These are phyloP conservation scores for Lithobates pipiens DNA, from an alignment of 2,797 vertebrate species.

Conservation along the genomic window DNA sequence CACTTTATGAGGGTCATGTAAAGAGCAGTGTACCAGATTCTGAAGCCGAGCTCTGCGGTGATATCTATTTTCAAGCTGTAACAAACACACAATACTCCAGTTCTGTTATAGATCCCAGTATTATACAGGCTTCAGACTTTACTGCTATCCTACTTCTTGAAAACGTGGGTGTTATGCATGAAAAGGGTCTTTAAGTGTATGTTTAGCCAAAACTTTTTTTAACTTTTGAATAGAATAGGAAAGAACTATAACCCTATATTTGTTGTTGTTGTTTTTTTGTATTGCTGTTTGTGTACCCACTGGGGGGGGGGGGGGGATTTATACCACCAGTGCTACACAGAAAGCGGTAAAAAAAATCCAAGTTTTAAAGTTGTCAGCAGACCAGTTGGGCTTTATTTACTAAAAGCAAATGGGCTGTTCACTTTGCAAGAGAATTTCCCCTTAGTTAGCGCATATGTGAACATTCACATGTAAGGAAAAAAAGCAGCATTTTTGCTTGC, in stretches of 20 bases:
- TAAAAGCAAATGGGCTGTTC: too few relatives aligned
- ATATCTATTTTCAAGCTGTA: constrained; percentile 3
- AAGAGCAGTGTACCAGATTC: constrained; percentile 13
- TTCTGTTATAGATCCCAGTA: neutral
- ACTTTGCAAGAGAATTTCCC: too few relatives aligned
- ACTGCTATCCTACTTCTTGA: neutral
- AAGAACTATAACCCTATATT: neutral
- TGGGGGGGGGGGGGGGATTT: too few relatives aligned
- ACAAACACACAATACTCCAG: neutral
- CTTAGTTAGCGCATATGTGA: too few relatives aligned
- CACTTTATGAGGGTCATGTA: constrained; percentile 33
- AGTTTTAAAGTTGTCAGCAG: neutral
- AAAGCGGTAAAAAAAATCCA: neutral
- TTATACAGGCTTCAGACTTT: neutral
- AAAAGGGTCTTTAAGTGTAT: neutral
- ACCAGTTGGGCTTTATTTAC: too few relatives aligned
- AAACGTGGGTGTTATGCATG: neutral
- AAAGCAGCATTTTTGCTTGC: too few relatives aligned
- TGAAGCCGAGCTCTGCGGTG: neutral
- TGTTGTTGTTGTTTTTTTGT: too few relatives aligned
- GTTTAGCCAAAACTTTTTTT: neutral
- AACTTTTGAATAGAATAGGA: neutral
- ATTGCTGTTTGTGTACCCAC: too few relatives aligned
- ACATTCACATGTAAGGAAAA: too few relatives aligned
- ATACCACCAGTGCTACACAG: neutral